A percentile compares a stretch with the other conserved stretches of the same genome.
Conservation (phyloP, 2,113 vertebrate genomes). For the Pachyramphus minor region DNA sequence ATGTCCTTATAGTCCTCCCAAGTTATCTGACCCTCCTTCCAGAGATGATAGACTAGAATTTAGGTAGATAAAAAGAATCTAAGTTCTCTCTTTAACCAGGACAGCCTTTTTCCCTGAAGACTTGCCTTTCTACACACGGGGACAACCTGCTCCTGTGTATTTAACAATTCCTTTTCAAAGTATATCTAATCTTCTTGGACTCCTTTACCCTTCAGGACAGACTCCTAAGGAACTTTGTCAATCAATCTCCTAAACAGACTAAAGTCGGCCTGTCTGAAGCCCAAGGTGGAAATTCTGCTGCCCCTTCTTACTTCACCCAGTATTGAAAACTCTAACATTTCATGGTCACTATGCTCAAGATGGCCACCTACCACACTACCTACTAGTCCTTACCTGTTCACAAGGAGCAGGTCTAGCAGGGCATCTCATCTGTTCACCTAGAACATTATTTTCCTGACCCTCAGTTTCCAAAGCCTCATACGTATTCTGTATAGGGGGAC, state of each 20-base stretch:
- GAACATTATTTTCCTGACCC: neutral
- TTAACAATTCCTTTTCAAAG: neutral
- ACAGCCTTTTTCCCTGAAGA: rapidly evolving
- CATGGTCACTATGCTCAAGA: neutral
- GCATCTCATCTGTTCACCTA: neutral
- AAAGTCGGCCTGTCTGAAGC: neutral
- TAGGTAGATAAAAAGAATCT: too few species aligned
- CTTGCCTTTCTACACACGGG: neutral
- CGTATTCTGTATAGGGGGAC: neutral
- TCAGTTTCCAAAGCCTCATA: neutral
- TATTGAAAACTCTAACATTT: neutral
- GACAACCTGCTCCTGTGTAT: neutral
- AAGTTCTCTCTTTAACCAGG: neutral
- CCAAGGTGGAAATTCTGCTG: neutral
- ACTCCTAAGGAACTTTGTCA: neutral
- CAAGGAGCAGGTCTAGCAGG: neutral
- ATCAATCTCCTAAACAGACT: neutral
- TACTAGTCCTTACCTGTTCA: neutral
- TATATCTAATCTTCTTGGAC: neutral
- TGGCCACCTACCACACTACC: too few species aligned
- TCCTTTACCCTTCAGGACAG: neutral
- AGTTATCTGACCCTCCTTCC: neutral
- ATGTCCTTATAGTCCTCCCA: neutral
- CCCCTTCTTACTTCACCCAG: neutral
- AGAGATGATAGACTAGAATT: neutral